Conservation (phyloP, 1,140 invertebrate species). For the Magallana ariakensis region DNA sequence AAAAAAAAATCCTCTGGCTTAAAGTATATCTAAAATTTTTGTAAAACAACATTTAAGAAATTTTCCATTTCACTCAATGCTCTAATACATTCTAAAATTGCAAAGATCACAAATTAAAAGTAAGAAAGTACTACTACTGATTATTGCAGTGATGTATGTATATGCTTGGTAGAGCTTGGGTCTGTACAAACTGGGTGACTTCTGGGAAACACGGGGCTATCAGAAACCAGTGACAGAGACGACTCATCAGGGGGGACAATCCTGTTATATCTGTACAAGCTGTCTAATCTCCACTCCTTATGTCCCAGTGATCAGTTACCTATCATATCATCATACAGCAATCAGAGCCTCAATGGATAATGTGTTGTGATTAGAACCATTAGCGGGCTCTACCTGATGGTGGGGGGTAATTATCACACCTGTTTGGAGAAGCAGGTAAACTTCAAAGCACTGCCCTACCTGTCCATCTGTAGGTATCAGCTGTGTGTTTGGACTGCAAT, state of each 20-base stretch:
- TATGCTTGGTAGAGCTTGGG: background rate
- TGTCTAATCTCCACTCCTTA: background rate
- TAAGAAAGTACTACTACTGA: background rate
- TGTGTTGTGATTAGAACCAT: conserved; percentile 7
- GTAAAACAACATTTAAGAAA: background rate
- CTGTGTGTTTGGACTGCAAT: conserved; percentile 10
- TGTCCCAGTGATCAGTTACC: conserved; percentile 12
- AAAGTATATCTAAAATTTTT: background rate
- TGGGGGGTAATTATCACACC: conserved; percentile 27
- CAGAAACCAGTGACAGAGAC: conserved; percentile 8
- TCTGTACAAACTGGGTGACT: background rate
- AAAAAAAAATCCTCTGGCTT: background rate
- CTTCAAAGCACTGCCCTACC: background rate
- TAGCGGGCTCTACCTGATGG: background rate
- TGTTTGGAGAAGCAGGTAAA: background rate
- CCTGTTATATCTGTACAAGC: conserved; percentile 6
- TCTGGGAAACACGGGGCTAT: background rate
- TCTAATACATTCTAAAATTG: background rate
- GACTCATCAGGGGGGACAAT: background rate
- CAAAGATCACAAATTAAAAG: background rate
- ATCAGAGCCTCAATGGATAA: background rate
- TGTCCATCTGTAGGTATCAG: background rate
- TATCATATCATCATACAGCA: conserved; percentile 6
- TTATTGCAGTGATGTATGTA: background rate
- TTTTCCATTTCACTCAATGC: background rate